Percentiles rank a stretch among this genome's conserved stretches.
Conservation (phyloP, 2,888 invertebrate genomes). For the Lasioglossum morio region DNA sequence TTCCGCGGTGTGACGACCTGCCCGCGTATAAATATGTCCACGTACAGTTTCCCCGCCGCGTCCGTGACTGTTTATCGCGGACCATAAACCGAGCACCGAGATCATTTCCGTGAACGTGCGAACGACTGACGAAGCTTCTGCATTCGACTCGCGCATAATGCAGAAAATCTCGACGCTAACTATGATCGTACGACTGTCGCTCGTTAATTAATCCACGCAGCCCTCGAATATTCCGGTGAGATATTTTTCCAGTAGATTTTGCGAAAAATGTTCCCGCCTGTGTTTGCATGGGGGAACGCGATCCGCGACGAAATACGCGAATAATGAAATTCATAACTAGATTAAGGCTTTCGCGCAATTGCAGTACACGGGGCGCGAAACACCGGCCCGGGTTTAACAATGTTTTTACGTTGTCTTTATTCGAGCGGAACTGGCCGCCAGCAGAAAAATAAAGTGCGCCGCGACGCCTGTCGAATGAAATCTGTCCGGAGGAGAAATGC, state of each 20-base stretch:
- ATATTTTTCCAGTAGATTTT: not conserved
- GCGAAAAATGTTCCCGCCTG: not conserved
- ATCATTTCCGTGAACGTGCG: slow-evolving; percentile 20
- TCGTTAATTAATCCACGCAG: not conserved
- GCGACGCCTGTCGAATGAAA: not conserved
- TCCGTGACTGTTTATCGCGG: slow-evolving; percentile 24
- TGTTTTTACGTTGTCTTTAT: not conserved
- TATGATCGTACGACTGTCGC: not conserved
- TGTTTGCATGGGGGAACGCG: not conserved
- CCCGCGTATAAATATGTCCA: slow-evolving; percentile 21
- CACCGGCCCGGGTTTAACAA: not conserved
- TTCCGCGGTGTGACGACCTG: slow-evolving; percentile 16
- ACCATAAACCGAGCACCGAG: slow-evolving; percentile 21
- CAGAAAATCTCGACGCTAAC: not conserved
- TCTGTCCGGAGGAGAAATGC: not conserved
- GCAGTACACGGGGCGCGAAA: not conserved
- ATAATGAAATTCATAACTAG: slow-evolving; percentile 1
- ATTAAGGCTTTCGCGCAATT: not conserved
- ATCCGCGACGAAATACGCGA: not conserved
- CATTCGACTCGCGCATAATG: not conserved
- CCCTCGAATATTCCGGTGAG: not conserved
- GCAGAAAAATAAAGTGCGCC: not conserved
- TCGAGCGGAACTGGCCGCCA: not conserved
- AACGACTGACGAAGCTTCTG: not conserved
- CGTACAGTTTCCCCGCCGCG: slow-evolving; percentile 21